Conservation (phyloP, 2,113 vertebrate genomes). For the Pseudopipra pipra region DNA sequence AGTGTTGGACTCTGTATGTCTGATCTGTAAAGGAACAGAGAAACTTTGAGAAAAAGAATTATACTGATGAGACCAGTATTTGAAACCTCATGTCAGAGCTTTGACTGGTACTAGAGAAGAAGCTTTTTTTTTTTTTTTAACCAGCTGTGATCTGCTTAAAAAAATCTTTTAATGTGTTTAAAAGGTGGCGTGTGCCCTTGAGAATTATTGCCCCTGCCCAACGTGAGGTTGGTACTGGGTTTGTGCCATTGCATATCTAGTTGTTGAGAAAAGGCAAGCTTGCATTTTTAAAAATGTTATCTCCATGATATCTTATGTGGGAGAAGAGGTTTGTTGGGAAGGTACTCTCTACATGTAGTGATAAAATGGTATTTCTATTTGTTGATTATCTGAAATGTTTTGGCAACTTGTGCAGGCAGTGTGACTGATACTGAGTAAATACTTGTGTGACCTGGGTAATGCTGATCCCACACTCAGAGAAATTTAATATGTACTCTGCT, state of each 20-base stretch:
- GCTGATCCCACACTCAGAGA: neutral
- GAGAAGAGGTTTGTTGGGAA: neutral
- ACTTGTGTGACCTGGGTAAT: neutral
- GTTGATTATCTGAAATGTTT: neutral
- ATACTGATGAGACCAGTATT: neutral
- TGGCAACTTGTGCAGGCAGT: neutral
- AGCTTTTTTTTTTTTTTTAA: neutral
- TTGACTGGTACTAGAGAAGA: neutral
- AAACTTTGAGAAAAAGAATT: neutral
- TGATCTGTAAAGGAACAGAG: neutral
- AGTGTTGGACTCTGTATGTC: neutral
- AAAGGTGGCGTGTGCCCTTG: neutral
- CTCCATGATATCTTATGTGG: accelerated
- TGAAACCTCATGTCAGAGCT: neutral
- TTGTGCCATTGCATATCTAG: neutral
- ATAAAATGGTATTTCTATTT: neutral
- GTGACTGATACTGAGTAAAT: neutral
- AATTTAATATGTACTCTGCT: constrained; percentile 44
- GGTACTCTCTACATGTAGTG: neutral
- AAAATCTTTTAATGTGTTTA: neutral
- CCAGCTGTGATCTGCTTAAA: neutral
- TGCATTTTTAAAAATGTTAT: neutral
- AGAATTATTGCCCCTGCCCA: neutral
- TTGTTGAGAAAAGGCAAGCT: neutral
- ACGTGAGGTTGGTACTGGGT: neutral